These are phyloP conservation scores for Leucoma salicis DNA, from an alignment of 2,888 invertebrate species.

Conservation along the genomic window DNA sequence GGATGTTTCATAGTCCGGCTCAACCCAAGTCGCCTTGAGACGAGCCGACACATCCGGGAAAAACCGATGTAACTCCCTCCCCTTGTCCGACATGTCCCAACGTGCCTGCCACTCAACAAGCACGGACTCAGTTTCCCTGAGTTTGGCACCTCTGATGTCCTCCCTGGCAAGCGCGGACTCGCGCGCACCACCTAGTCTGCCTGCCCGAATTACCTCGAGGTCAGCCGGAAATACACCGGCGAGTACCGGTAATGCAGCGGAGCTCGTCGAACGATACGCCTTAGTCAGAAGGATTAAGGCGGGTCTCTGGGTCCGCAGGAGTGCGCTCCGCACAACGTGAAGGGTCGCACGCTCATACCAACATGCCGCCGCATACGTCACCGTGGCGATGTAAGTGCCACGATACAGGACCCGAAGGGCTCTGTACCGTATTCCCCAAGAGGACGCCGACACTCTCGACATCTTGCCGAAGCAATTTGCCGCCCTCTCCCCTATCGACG, in stretches of 20 bases:
- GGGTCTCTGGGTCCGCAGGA: conserved; percentile 6
- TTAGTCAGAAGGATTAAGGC: conserved; percentile 12
- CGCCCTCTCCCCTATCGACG: conserved; percentile 17
- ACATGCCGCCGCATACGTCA: conserved; percentile 23
- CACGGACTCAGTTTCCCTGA: background rate
- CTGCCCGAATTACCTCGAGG: conserved; percentile 17
- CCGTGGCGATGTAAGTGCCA: background rate
- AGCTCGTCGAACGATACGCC: conserved; percentile 11
- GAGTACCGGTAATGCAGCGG: conserved; percentile 10
- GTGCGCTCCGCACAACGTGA: background rate
- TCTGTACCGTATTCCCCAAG: conserved; percentile 25
- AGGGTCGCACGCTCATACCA: background rate
- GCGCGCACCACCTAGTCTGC: background rate
- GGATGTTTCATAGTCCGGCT: background rate
- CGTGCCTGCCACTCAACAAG: background rate
- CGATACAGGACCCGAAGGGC: conserved; percentile 1
- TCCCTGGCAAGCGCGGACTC: background rate
- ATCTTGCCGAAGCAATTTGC: conserved; percentile 28
- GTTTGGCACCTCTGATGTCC: background rate
- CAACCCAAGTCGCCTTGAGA: background rate
- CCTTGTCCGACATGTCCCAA: background rate
- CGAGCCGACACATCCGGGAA: background rate
- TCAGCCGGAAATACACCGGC: conserved; percentile 21
- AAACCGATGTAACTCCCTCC: background rate
- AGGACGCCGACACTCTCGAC: conserved; percentile 29